Base-by-base conservation (phyloP, 2,888 invertebrate genomes). In the Drosophila borborema region DNA sequence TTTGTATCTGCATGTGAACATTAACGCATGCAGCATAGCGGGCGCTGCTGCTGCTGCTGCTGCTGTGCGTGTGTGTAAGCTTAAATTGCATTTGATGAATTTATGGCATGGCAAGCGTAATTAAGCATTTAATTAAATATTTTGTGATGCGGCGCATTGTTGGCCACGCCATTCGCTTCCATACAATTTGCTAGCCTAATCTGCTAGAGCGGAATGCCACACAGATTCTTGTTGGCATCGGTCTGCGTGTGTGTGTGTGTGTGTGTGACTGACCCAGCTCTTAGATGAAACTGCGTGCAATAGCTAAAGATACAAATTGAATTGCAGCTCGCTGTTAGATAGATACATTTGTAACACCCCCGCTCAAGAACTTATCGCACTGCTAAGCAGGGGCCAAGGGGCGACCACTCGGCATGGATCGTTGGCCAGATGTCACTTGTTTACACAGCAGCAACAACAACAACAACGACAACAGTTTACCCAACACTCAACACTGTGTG, bases 121-220 rank as follows among this genome's bases (percentile, higher is more conserved):
- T 91, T 91, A 91, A 91, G 86, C 89, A 89, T 91, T 91, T 91
- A 91, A 91, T 91, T 91, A 92, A 91, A 91, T 92, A 90, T 90
- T 83, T 84, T 85, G 77, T 86, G 84, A 79, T 86, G 89, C 80
- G 69, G 62, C 85, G 71, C 81, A 79, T 72, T 79, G 82, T 70
- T 81, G 79, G 62, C 60, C 51, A 61, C 61, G 41, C 53, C 56
- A 38, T 45, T 59, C 40, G 49, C 62, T 41, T 60, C 62, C 38
- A 71, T 43, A 36, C 58, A 59, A 58, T 60, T 62, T 63, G 62
- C 65, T 70, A 72, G 86, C 73, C 89, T 86, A 81, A 85, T 85
- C 87, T 75, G 85, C 87, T 84, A 69, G 74, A 61, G 74, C 75
- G 89, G 87, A 86, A 85, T 89, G 84, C 84, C 89, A 81, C 89